These are phyloP conservation scores for Parapsyche elsis DNA, from an alignment of 1,140 invertebrate species.

Conservation along the genomic window DNA sequence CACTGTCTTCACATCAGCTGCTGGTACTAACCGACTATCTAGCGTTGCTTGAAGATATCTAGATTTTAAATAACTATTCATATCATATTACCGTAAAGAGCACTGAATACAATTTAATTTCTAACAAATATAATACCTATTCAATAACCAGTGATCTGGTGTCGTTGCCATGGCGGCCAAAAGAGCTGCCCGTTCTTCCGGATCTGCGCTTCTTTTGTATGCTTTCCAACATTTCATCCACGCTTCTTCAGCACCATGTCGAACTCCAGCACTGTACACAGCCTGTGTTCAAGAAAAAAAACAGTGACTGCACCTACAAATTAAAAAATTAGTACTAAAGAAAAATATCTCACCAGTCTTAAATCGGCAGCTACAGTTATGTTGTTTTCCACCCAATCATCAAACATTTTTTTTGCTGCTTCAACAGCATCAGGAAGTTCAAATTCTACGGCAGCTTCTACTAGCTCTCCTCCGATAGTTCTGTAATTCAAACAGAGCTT, in stretches of 20 bases:
- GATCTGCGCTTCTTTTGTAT: slow-evolving; percentile 74
- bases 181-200: slow-evolving; percentile 76
- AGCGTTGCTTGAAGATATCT: slow-evolving; percentile 73
- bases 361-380: slow-evolving; percentile 75
- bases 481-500: slow-evolving; percentile 30
- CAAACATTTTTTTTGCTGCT: slow-evolving; percentile 72
- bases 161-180: slow-evolving; percentile 77
- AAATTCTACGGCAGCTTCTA: slow-evolving; percentile 69
- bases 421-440: slow-evolving; percentile 73
- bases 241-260: slow-evolving; percentile 76
- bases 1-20: slow-evolving; percentile 77
- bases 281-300: slow-evolving; percentile 36
- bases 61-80: slow-evolving; percentile 38
- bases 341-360: slow-evolving; percentile 70
- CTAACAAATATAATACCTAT: slow-evolving; percentile 62
- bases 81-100: no score
- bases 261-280: slow-evolving; percentile 76
- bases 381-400: slow-evolving; percentile 73
- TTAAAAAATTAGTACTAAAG: no score
- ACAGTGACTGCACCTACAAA: not conserved
- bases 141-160: slow-evolving; percentile 78
- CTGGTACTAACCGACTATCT: slow-evolving; percentile 73
- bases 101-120: not conserved
- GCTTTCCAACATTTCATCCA: slow-evolving; percentile 82
- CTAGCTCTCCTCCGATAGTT: slow-evolving; percentile 45